Evolutionary conservation across 2,113 vertebrate species (phyloP).

Genomic region (Globicephala melas): DNA sequence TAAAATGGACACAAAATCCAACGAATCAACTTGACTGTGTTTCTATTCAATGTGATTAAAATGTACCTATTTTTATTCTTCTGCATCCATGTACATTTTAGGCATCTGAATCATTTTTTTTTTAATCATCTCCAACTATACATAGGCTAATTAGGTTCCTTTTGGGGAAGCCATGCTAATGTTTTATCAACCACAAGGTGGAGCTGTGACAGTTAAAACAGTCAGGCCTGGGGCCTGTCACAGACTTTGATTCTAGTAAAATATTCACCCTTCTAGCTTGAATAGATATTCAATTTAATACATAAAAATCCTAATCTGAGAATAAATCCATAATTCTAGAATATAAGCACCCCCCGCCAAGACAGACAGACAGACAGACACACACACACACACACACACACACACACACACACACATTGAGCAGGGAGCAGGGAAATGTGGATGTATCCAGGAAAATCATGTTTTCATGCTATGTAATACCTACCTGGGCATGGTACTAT

Average conservation of each 20-base stretch:
- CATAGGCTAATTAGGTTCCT: not conserved
- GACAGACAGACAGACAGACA: constrained; percentile 21
- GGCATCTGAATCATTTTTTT: not conserved
- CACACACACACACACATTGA: constrained; percentile 60
- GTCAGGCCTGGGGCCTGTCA: not conserved
- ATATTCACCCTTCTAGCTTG: not conserved
- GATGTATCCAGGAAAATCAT: constrained; percentile 21
- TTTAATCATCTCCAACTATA: not conserved
- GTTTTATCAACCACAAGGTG: not conserved
- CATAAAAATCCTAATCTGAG: not conserved
- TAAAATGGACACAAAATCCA: not conserved
- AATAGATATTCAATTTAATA: not conserved
- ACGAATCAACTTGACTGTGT: not conserved
- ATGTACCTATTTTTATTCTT: not conserved
- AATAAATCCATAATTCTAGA: constrained; percentile 35
- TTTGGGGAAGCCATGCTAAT: not conserved
- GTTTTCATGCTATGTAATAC: constrained; percentile 79
- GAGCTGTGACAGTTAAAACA: not conserved
- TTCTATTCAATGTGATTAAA: not conserved
- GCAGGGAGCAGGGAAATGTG: constrained; percentile 62
- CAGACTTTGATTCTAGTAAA: not conserved
- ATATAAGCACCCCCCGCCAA: not conserved
- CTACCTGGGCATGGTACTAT: constrained; percentile 89
- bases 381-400: constrained; percentile 63
- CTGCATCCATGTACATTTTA: not conserved